These are phyloP conservation scores for Dromius quadrimaculatus DNA, from an alignment of 2,888 invertebrate species.

Conservation along the genomic window DNA sequence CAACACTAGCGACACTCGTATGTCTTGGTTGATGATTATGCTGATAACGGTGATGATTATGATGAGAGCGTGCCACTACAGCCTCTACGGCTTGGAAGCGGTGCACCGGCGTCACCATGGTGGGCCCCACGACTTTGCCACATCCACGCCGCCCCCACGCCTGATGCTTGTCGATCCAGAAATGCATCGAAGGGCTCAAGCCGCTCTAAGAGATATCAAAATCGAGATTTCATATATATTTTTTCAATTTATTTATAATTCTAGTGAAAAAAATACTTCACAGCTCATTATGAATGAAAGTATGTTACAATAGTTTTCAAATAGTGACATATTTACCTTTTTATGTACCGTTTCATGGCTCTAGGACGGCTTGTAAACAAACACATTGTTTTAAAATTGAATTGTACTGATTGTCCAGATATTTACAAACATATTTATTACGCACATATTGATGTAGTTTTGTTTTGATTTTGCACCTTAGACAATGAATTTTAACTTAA, in stretches of 20 bases:
- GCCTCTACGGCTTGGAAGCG: conserved; percentile 73
- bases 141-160: conserved; percentile 80
- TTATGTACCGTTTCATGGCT: neutral
- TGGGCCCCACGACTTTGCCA: conserved; percentile 70
- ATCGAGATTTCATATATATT: too few relatives aligned
- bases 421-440: neutral
- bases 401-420: neutral
- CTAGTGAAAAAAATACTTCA: too few relatives aligned
- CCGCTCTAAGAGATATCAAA: too few relatives aligned
- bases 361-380: neutral
- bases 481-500: conserved; percentile 16
- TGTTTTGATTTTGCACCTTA: conserved; percentile 26
- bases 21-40: neutral
- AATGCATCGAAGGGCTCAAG: conserved; percentile 86
- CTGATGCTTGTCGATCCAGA: conserved; percentile 88
- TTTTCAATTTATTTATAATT: too few relatives aligned
- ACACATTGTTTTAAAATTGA: neutral
- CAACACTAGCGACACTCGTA: conserved; percentile 46
- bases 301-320: too few relatives aligned
- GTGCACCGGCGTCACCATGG: conserved; percentile 81
- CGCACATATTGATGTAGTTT: conserved; percentile 15
- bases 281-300: too few relatives aligned
- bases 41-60: conserved; percentile 1
- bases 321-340: neutral
- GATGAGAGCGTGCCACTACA: conserved; percentile 69